Conservation (phyloP, 2,113 vertebrate genomes). For the Propithecus coquereli region DNA sequence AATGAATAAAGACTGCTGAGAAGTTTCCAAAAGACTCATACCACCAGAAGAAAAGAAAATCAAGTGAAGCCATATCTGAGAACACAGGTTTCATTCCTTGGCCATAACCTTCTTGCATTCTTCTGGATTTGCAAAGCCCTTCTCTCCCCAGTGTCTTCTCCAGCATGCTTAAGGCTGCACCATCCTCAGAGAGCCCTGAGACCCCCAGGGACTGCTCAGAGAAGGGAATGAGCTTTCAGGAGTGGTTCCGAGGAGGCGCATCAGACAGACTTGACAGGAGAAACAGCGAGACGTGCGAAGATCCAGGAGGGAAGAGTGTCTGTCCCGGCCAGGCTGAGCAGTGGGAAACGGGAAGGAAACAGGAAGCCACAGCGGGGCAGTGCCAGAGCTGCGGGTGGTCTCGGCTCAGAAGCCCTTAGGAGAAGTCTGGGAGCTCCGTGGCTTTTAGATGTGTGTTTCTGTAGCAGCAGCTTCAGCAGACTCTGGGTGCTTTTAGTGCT, state of each 20-base stretch:
- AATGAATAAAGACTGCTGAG: conserved; percentile 8
- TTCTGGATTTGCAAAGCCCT: not conserved
- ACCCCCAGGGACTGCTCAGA: not conserved
- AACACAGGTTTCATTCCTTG: not conserved
- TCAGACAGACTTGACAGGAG: not conserved
- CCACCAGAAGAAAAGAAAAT: conserved; percentile 35
- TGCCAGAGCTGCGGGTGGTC: not conserved
- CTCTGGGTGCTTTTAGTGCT: not conserved
- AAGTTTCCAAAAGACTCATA: not conserved
- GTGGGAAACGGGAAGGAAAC: not conserved
- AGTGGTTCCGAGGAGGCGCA: not conserved
- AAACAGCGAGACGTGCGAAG: not conserved
- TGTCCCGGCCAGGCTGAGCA: not conserved
- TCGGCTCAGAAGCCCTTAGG: not conserved
- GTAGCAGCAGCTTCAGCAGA: not conserved
- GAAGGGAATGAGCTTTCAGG: not conserved
- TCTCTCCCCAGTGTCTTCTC: not conserved
- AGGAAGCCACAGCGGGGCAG: not conserved
- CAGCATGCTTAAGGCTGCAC: not conserved
- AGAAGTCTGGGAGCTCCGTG: not conserved
- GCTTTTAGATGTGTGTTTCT: not conserved
- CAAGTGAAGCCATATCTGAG: conserved; percentile 4
- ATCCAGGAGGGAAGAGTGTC: not conserved
- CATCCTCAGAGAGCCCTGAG: not conserved
- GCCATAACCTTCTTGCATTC: conserved; percentile 16